Evolutionary conservation across 2,888 invertebrate species (phyloP).

Genomic region (Pterostichus niger): DNA sequence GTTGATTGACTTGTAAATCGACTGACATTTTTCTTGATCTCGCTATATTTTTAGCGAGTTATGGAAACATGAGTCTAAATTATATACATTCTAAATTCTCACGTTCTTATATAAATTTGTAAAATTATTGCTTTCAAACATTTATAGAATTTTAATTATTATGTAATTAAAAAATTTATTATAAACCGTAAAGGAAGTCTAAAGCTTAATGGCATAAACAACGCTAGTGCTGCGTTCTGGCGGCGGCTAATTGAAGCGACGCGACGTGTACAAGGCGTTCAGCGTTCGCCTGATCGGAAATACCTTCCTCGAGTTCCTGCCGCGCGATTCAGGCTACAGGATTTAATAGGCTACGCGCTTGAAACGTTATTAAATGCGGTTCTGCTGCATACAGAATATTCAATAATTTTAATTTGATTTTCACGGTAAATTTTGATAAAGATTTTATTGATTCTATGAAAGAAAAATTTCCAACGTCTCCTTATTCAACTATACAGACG

Average conservation of each 20-base stretch:
- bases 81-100: no score
- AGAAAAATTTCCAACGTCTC: not conserved
- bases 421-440: not conserved
- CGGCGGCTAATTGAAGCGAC: conserved; percentile 14
- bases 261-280: not conserved
- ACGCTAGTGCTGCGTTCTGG: not conserved
- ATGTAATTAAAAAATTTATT: conserved; percentile 21
- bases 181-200: conserved; percentile 7
- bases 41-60: no score
- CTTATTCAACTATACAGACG: no score
- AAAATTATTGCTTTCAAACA: no score
- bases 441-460: not conserved
- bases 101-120: no score
- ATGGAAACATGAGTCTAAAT: no score
- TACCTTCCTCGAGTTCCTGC: not conserved
- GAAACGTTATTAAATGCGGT: conserved; percentile 23
- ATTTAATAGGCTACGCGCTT: conserved; percentile 43
- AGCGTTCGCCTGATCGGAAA: conserved; percentile 22
- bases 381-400: conserved; percentile 38
- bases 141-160: no score
- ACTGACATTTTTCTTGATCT: no score
- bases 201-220: not conserved
- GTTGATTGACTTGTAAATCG: no score
- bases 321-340: not conserved
- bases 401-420: conserved; percentile 14